A percentile compares a stretch with the other conserved stretches of the same genome.
These are phyloP conservation scores for Ecliptopera silaceata DNA, from an alignment of 2,888 invertebrate species.

Conservation along the genomic window DNA sequence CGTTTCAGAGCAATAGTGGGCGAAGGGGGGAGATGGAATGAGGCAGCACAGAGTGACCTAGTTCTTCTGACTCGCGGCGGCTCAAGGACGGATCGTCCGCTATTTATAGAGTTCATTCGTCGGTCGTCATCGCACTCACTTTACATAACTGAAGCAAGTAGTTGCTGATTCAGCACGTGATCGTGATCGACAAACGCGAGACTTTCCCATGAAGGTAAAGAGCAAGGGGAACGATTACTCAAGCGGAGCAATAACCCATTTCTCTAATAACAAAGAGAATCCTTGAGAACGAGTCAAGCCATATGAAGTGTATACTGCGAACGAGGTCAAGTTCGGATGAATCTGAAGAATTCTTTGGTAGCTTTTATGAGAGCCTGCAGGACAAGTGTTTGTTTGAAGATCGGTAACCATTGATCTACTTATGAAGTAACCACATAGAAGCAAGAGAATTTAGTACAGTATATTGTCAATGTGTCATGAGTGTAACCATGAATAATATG, in stretches of 20 bases:
- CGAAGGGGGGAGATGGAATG: conserved; percentile 54
- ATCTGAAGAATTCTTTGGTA: conserved; percentile 1
- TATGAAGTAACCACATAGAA: not conserved
- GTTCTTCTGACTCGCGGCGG: conserved; percentile 71
- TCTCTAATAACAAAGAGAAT: conserved; percentile 51
- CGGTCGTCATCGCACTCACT: conserved; percentile 72
- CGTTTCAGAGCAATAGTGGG: conserved; percentile 46
- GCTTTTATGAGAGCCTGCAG: not conserved
- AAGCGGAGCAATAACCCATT: conserved; percentile 58
- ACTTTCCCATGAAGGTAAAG: conserved; percentile 64
- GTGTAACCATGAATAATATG: not conserved
- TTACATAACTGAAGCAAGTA: conserved; percentile 73
- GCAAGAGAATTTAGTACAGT: not conserved
- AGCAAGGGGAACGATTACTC: conserved; percentile 48
- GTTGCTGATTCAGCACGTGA: conserved; percentile 65
- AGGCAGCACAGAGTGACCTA: conserved; percentile 74
- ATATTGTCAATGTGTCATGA: not conserved
- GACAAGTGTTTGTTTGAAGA: conserved; percentile 8
- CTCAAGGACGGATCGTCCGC: conserved; percentile 81
- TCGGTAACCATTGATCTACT: not conserved
- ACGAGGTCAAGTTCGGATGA: conserved; percentile 50
- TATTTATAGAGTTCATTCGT: conserved; percentile 79
- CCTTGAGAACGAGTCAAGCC: conserved; percentile 38
- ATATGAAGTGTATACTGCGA: conserved; percentile 13
- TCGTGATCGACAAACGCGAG: conserved; percentile 39